These are phyloP conservation scores for Petrocephalus schoutedeni DNA, from an alignment of 2,797 vertebrate genomes.

Conservation along the genomic window DNA sequence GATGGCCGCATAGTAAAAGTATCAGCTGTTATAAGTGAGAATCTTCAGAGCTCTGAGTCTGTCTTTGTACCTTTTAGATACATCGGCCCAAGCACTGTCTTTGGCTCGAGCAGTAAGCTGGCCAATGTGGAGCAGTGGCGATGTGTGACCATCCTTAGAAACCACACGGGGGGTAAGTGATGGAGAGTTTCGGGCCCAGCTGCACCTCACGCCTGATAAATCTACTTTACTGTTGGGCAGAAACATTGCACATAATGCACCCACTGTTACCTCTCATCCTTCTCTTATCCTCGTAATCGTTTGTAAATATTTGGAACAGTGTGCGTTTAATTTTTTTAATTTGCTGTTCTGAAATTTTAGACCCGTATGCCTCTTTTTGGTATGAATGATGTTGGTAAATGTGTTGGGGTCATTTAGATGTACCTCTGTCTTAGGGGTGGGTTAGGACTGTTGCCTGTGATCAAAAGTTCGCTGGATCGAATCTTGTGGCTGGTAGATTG, in stretches of 20 bases:
- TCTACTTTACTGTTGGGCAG: not conserved
- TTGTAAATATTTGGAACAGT: not conserved
- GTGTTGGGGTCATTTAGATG: not conserved
- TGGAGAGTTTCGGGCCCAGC: not conserved
- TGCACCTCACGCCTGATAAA: not conserved
- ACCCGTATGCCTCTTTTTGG: not conserved
- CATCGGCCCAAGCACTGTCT: slow-evolving; percentile 93
- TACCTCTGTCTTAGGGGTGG: not conserved
- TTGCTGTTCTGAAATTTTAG: not conserved
- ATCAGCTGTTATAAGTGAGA: not conserved
- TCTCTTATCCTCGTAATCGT: not conserved
- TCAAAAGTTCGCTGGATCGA: not conserved
- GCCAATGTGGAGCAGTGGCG: slow-evolving; percentile 97
- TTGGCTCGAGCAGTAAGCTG: slow-evolving; percentile 92
- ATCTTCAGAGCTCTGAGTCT: not conserved
- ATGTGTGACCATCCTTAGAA: slow-evolving; percentile 91
- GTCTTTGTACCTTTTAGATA: slow-evolving; percentile 61
- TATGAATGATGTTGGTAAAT: not conserved
- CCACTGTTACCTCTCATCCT: not conserved
- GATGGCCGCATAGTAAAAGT: not conserved
- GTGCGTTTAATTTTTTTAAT: not conserved
- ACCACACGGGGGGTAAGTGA: slow-evolving; percentile 87
- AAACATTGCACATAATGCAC: not conserved
- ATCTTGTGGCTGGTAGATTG: not conserved
- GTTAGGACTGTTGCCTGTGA: not conserved